Percentiles rank a stretch among this genome's conserved stretches.
phyloP scores from a whole-genome alignment of 2,888 invertebrate species.

The Drosophila planitibia region DNA sequence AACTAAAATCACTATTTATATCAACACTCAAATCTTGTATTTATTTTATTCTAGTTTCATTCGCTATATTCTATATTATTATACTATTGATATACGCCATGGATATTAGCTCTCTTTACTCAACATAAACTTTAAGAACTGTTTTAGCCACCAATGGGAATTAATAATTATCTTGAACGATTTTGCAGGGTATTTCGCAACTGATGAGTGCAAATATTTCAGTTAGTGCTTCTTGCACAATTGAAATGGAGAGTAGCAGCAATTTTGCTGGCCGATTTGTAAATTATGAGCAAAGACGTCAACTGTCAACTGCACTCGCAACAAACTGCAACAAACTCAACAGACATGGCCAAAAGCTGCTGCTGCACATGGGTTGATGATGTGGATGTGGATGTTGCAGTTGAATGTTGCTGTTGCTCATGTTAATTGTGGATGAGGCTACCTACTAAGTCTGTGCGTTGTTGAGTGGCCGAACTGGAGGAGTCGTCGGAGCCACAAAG shows the following conservation, averaged over 20 bases:
- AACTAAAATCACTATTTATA: neutral
- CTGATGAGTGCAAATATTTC: neutral
- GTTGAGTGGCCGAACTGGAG: slow-evolving; percentile 19
- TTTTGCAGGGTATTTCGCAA: slow-evolving; percentile 15
- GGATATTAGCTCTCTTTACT: neutral
- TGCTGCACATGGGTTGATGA: slow-evolving; percentile 17
- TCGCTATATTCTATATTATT: neutral
- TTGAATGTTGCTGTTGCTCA: slow-evolving; percentile 1
- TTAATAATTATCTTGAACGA: neutral
- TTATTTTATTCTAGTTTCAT: neutral
- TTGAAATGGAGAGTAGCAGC: slow-evolving; percentile 40
- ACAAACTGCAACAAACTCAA: slow-evolving; percentile 48
- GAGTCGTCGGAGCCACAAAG: neutral
- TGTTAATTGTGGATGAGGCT: slow-evolving; percentile 20
- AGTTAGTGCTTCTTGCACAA: slow-evolving; percentile 14
- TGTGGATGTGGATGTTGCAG: slow-evolving; percentile 7
- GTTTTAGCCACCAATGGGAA: neutral
- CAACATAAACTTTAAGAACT: no score
- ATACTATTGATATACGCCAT: neutral
- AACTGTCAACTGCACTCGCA: slow-evolving; percentile 58
- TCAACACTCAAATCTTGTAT: neutral
- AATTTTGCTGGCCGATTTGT: slow-evolving; percentile 53
- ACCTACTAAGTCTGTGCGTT: slow-evolving; percentile 44
- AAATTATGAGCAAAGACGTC: slow-evolving; percentile 63
- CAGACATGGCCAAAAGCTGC: slow-evolving; percentile 37